These are phyloP conservation scores for Megathymus violae DNA, from an alignment of 1,140 invertebrate genomes.

Conservation along the genomic window DNA sequence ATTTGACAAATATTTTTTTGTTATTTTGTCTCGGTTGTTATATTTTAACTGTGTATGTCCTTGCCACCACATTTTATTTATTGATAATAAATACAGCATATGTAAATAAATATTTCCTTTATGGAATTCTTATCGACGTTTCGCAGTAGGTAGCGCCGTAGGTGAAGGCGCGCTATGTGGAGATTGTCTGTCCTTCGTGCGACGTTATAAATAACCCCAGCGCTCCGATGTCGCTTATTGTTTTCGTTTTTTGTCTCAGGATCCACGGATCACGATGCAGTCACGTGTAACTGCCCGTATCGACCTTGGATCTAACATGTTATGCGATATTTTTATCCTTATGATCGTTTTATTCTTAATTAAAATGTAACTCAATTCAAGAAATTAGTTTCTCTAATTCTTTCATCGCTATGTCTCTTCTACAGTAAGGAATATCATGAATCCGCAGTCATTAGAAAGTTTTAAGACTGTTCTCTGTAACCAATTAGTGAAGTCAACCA, in stretches of 20 bases:
- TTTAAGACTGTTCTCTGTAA: too few species aligned
- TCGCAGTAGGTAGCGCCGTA: slow-evolving; percentile 11
- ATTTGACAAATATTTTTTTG: too few species aligned
- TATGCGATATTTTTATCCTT: background rate
- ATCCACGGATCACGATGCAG: slow-evolving; percentile 38
- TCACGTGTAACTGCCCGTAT: slow-evolving; percentile 17
- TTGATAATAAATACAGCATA: too few species aligned
- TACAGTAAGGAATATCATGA: too few species aligned
- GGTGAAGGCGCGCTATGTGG: slow-evolving; percentile 40
- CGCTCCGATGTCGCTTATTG: slow-evolving; percentile 53
- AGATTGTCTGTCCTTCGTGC: slow-evolving; percentile 76
- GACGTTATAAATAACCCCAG: slow-evolving; percentile 67
- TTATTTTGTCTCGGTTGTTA: too few species aligned
- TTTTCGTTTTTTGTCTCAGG: slow-evolving; percentile 58
- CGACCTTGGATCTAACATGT: slow-evolving; percentile 1
- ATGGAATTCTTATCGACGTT: background rate
- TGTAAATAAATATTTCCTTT: slow-evolving; percentile 10
- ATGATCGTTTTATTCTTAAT: background rate
- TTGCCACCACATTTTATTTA: too few species aligned
- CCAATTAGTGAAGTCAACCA: too few species aligned
- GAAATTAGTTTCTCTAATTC: too few species aligned
- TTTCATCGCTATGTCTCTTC: too few species aligned
- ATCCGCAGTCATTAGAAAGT: too few species aligned
- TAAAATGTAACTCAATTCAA: too few species aligned
- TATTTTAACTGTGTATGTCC: too few species aligned